Conservation (phyloP, 2,113 vertebrate genomes). For the Fulmarus glacialis region DNA sequence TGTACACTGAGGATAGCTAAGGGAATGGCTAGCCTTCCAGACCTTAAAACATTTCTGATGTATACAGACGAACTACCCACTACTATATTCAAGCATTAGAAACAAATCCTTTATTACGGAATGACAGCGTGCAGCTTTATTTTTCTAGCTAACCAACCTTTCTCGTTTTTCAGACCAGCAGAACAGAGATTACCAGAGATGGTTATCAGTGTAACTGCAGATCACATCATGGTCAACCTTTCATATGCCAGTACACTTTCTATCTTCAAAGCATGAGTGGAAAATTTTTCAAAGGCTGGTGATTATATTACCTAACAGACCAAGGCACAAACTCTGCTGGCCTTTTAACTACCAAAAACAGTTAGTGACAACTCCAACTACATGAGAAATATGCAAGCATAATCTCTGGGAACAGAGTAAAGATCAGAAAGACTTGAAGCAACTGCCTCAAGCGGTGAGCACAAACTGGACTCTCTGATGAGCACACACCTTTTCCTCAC, state of each 20-base stretch:
- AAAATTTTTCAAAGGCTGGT: neutral
- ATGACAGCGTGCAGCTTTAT: neutral
- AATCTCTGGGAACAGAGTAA: neutral
- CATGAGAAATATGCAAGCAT: fast-evolving
- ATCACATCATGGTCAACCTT: neutral
- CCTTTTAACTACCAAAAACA: neutral
- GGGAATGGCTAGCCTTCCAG: neutral
- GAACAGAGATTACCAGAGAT: neutral
- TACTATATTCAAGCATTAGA: neutral
- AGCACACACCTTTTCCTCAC: neutral
- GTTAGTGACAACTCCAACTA: neutral
- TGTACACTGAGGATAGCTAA: no score
- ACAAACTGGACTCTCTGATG: neutral
- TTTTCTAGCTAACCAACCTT: neutral
- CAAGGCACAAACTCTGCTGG: neutral
- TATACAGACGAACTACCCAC: neutral
- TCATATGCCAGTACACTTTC: neutral
- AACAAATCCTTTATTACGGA: neutral
- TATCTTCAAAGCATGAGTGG: neutral
- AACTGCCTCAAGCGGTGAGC: neutral
- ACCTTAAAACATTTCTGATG: neutral
- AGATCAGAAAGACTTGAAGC: neutral
- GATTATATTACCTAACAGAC: neutral
- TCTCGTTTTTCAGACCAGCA: neutral
- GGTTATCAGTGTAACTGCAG: fast-evolving